Conservation (phyloP, 2,113 vertebrate species). For the Chamaea fasciata region DNA sequence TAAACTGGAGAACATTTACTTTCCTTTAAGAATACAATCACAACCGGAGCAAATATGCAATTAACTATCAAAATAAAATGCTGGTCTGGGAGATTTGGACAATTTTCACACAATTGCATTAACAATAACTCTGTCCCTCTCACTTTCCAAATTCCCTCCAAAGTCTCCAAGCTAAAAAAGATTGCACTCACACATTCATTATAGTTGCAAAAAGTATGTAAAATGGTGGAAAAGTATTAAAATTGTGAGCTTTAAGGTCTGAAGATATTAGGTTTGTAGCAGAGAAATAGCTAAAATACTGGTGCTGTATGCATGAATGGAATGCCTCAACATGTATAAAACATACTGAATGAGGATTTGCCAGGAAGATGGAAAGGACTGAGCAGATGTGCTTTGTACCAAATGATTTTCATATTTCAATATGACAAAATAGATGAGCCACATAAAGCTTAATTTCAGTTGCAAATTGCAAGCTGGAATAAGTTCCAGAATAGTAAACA, state of each 20-base stretch:
- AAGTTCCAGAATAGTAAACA: slow-evolving; percentile 83
- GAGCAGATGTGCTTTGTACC: slow-evolving; percentile 74
- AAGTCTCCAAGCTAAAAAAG: neutral
- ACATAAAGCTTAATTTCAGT: slow-evolving; percentile 80
- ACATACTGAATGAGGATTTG: slow-evolving; percentile 35
- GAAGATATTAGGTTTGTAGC: neutral
- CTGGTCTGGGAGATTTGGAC: slow-evolving; percentile 7
- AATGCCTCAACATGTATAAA: slow-evolving; percentile 62
- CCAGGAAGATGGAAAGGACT: slow-evolving; percentile 40
- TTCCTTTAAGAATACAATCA: slow-evolving; percentile 38
- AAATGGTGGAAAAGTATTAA: neutral
- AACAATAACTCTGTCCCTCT: neutral
- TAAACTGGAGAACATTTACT: slow-evolving; percentile 36
- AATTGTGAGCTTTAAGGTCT: neutral
- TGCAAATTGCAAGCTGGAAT: slow-evolving; percentile 80
- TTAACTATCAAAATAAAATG: slow-evolving; percentile 57
- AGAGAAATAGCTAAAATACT: neutral
- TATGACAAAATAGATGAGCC: slow-evolving; percentile 82
- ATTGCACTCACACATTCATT: neutral
- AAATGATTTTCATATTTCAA: slow-evolving; percentile 82
- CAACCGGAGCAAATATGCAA: slow-evolving; percentile 34
- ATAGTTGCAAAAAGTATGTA: neutral
- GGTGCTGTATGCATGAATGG: neutral
- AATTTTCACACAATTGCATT: neutral
- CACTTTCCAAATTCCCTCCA: neutral